Conservation (phyloP, 2,888 invertebrate genomes). For the Brachynemurus nebulosus region DNA sequence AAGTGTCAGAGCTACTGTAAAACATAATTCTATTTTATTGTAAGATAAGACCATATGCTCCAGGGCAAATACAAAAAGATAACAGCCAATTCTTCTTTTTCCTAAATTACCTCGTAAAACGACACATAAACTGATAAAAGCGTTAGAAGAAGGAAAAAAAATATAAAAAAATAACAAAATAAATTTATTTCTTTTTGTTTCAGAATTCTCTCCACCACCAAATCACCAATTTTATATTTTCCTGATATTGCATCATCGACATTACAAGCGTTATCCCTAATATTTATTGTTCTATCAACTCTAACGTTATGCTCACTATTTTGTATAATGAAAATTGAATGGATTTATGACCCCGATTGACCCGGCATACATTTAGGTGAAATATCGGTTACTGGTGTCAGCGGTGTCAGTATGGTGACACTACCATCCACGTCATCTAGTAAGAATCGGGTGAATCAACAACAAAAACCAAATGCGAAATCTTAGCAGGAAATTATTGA, state of each 20-base stretch:
- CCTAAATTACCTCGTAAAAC: too few relatives aligned
- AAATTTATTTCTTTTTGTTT: background rate
- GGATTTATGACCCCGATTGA: conserved; percentile 7
- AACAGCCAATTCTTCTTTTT: too few relatives aligned
- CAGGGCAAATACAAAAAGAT: too few relatives aligned
- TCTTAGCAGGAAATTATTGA: background rate
- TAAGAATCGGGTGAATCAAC: background rate
- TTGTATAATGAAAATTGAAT: conserved; percentile 5
- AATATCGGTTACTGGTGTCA: conserved; percentile 6
- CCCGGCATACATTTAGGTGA: conserved; percentile 3
- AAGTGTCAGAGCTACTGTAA: too few relatives aligned
- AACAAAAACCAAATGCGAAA: too few relatives aligned
- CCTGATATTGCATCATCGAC: background rate
- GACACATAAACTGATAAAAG: too few relatives aligned
- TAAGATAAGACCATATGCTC: too few relatives aligned
- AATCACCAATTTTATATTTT: background rate
- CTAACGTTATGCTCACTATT: background rate
- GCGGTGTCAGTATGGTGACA: conserved; percentile 8
- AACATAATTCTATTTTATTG: too few relatives aligned
- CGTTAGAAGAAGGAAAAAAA: too few relatives aligned
- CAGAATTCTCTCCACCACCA: background rate
- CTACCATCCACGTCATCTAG: conserved; percentile 7
- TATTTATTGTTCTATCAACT: conserved; percentile 5
- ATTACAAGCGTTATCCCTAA: conserved; percentile 5
- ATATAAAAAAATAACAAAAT: background rate